Percentiles rank a stretch among this genome's conserved stretches.
phyloP scores from a whole-genome alignment of 2,888 invertebrate genomes.

The Neocrepidodera transversa region DNA sequence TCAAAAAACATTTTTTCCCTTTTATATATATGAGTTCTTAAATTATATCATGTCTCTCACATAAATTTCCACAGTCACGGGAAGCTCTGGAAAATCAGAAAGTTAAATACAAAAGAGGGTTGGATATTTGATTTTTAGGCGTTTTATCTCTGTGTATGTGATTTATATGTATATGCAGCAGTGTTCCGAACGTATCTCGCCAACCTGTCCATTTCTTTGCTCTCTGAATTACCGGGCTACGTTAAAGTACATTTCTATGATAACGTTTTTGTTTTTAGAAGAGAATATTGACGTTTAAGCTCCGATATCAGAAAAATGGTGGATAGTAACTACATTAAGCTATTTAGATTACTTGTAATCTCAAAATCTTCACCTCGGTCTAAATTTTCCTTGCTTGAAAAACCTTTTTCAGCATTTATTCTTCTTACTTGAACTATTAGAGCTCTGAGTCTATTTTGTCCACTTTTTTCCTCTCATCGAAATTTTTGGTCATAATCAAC shows the following conservation, averaged over 20 bases:
- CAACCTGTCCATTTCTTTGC: not conserved
- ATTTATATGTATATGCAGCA: constrained; percentile 20
- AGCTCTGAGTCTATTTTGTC: too few species aligned
- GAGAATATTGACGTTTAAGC: too few species aligned
- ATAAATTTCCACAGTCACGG: constrained; percentile 21
- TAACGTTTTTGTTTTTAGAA: not conserved
- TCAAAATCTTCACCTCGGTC: too few species aligned
- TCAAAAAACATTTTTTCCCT: constrained; percentile 2
- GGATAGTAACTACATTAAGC: too few species aligned
- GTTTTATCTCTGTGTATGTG: constrained; percentile 20
- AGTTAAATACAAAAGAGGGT: constrained; percentile 30
- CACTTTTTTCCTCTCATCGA: too few species aligned
- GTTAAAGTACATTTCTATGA: not conserved
- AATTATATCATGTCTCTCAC: constrained; percentile 5
- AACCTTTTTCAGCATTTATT: too few species aligned
- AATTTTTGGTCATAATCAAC: too few species aligned
- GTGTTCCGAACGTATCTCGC: not conserved
- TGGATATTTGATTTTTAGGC: constrained; percentile 26
- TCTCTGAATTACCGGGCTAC: not conserved
- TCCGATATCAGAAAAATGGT: too few species aligned
- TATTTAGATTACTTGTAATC: too few species aligned
- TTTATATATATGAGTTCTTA: not conserved
- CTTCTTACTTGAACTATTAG: too few species aligned
- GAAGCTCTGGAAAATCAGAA: constrained; percentile 20
- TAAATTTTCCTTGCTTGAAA: too few species aligned